These are phyloP conservation scores for Tribolium castaneum DNA, from an alignment of 1,140 invertebrate genomes.

Conservation along the genomic window DNA sequence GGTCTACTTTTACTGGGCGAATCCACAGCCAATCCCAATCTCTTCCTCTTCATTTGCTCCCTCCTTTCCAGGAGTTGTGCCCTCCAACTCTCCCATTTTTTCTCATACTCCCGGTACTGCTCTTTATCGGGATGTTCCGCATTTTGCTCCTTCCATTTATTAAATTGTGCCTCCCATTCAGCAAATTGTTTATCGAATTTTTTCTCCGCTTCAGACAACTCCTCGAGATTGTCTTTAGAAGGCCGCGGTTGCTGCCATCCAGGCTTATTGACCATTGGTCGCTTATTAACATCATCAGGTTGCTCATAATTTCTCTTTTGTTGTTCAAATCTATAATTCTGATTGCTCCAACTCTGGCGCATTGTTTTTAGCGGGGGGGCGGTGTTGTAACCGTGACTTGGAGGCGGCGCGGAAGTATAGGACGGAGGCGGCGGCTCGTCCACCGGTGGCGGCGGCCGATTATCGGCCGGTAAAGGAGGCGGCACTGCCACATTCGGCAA, in stretches of 20 bases:
- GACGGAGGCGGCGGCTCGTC: conserved; percentile 57
- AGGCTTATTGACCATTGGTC: conserved; percentile 45
- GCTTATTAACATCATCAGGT: neutral
- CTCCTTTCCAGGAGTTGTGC: conserved; percentile 79
- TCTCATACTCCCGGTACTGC: conserved; percentile 84
- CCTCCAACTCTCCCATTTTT: conserved; percentile 84
- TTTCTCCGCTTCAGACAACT: conserved; percentile 76
- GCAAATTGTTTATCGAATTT: conserved; percentile 84
- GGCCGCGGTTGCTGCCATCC: conserved; percentile 40
- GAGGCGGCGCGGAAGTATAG: conserved; percentile 29
- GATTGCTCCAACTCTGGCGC: conserved; percentile 32
- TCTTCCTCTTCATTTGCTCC: conserved; percentile 82
- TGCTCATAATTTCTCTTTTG: conserved; percentile 16
- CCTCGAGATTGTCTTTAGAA: conserved; percentile 51
- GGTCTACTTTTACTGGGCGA: conserved; percentile 22
- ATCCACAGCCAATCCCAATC: conserved; percentile 60
- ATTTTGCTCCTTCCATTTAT: conserved; percentile 87
- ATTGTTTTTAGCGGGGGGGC: conserved; percentile 38
- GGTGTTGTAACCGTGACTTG: conserved; percentile 46
- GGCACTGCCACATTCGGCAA: conserved; percentile 60
- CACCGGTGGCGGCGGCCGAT: conserved; percentile 67
- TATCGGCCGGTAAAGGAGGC: conserved; percentile 66
- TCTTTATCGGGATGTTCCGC: conserved; percentile 86
- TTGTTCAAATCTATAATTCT: neutral
- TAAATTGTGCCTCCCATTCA: conserved; percentile 87